A percentile compares a stretch with the other conserved stretches of the same genome.
Conservation (phyloP, 2,888 invertebrate species). For the Belgica antarctica region DNA sequence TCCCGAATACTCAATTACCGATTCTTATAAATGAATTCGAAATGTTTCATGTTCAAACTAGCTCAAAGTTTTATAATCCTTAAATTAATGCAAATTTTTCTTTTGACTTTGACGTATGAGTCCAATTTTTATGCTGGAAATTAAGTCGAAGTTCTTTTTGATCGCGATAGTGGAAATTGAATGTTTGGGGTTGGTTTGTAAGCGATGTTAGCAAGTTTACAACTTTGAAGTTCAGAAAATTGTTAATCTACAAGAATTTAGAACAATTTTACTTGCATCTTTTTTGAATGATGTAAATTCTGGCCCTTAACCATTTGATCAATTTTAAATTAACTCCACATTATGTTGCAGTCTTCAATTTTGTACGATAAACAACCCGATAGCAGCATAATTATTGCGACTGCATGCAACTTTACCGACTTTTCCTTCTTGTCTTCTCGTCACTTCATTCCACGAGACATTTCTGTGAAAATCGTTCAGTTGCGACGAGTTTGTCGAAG, state of each 20-base stretch:
- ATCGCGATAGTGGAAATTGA: constrained; percentile 27
- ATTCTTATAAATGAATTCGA: constrained; percentile 37
- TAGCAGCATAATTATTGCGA: too few relatives aligned
- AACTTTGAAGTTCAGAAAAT: too few relatives aligned
- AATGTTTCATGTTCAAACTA: constrained; percentile 41
- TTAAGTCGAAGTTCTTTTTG: too few relatives aligned
- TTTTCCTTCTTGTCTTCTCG: not conserved
- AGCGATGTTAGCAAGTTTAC: too few relatives aligned
- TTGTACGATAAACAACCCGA: too few relatives aligned
- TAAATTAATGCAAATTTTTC: constrained; percentile 12
- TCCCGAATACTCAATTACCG: constrained; percentile 27
- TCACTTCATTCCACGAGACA: not conserved
- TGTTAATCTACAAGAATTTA: too few relatives aligned
- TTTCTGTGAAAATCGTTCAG: constrained; percentile 29
- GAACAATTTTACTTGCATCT: too few relatives aligned
- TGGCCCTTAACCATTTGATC: too few relatives aligned
- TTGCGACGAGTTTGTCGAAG: constrained; percentile 41
- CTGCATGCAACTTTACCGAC: constrained; percentile 1
- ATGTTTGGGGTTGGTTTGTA: too few relatives aligned
- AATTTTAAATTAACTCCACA: too few relatives aligned
- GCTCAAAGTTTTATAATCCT: constrained; percentile 36
- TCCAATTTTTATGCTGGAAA: not conserved
- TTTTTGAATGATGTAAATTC: too few relatives aligned
- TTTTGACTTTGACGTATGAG: constrained; percentile 36
- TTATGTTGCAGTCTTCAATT: too few relatives aligned